Conservation (phyloP, 1,140 invertebrate species). For the Matsumurasca onukii region DNA sequence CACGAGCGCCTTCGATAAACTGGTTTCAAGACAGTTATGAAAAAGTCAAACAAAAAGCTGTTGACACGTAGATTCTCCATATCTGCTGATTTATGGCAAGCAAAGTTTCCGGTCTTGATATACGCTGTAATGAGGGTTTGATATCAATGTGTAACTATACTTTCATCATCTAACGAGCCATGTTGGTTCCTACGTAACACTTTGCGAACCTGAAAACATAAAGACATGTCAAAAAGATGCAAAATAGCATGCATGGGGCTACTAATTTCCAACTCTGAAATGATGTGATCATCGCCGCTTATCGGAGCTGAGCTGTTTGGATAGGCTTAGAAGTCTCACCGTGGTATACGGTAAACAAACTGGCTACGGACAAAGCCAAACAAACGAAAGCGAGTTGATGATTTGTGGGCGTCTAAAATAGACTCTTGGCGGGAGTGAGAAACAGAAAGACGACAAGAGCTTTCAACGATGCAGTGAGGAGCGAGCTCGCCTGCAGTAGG, state of each 20-base stretch:
- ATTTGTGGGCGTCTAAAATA: conserved; percentile 16
- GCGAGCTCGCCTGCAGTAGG: background rate
- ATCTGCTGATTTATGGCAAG: background rate
- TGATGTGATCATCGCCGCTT: background rate
- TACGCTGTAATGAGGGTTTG: background rate
- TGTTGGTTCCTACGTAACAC: background rate
- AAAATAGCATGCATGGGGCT: background rate
- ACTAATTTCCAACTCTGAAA: background rate
- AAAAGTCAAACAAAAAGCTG: background rate
- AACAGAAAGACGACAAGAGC: conserved; percentile 7
- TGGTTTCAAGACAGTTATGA: background rate
- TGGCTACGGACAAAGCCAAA: conserved; percentile 1
- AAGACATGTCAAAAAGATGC: background rate
- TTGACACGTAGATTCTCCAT: background rate
- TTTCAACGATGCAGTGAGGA: conserved; percentile 11
- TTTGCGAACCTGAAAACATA: background rate
- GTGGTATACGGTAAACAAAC: background rate
- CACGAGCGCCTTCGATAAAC: background rate
- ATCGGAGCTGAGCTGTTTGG: background rate
- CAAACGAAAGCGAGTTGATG: conserved; percentile 19
- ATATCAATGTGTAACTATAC: background rate
- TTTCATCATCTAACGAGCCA: background rate
- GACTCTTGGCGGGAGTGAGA: conserved; percentile 18
- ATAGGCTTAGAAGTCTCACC: background rate
- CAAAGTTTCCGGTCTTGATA: background rate